phyloP scores from a whole-genome alignment of 2,797 vertebrate species.

The Rhinogobio ventralis region DNA sequence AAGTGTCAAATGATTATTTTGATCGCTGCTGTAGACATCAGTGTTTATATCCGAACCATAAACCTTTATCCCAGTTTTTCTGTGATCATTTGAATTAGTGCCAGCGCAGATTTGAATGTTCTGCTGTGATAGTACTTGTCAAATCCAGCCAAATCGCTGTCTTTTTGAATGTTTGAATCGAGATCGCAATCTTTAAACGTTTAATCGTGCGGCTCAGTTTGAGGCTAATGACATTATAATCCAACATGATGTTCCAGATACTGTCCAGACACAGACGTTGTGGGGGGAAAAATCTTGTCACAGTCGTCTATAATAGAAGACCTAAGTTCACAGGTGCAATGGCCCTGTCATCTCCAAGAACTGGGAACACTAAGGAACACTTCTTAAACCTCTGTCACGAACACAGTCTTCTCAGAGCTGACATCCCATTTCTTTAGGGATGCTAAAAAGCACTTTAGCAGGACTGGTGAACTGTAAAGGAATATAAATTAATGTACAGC shows the following conservation, averaged over 20 bases:
- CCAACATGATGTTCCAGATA: neutral
- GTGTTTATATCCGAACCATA: too few species aligned
- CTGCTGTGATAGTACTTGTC: neutral
- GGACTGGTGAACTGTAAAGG: slow-evolving; percentile 59
- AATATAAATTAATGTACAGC: slow-evolving; percentile 65
- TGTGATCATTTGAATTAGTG: neutral
- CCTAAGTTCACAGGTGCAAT: slow-evolving; percentile 35
- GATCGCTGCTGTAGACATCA: too few species aligned
- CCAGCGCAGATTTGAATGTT: neutral
- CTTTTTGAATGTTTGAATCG: neutral
- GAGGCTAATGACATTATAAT: neutral
- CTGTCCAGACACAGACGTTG: neutral
- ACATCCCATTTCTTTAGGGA: slow-evolving; percentile 54
- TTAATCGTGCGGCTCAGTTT: neutral
- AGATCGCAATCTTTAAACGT: neutral
- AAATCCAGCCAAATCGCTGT: neutral
- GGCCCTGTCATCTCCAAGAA: slow-evolving; percentile 40
- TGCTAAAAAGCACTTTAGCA: slow-evolving; percentile 60
- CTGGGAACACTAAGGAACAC: slow-evolving; percentile 33
- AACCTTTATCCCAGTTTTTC: too few species aligned
- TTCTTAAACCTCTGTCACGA: slow-evolving; percentile 48
- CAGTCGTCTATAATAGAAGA: slow-evolving; percentile 4
- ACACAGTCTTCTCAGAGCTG: slow-evolving; percentile 43
- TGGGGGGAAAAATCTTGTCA: neutral
- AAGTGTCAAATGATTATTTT: too few species aligned